Base-by-base conservation (phyloP, 2,888 invertebrate species). In the Leptinotarsa tumamoca region DNA sequence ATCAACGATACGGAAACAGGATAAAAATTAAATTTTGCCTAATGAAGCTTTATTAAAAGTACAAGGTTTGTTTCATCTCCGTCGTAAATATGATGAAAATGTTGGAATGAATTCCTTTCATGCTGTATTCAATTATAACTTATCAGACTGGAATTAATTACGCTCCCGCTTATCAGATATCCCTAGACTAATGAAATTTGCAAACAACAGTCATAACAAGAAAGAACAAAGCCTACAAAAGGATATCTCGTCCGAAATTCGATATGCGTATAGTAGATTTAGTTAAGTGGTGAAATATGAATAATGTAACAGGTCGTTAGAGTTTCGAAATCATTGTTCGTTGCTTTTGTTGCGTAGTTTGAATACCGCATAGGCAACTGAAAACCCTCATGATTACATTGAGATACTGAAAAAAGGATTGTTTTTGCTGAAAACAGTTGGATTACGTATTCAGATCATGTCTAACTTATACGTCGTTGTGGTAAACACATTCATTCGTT, bases 241-340 rank as follows among this genome's bases (percentile, higher is more conserved):
- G 80, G 82, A 82, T 83, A 82, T 82, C 80, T 83, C 80, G 81
- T 79, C 81, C 80, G 70, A 79, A 80, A 83, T 81, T 79, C 83
- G 81, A 81, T 82, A 82, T 82, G 83, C 83, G 83, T 82, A 78
- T 79, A 83, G 82, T 83, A 82, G 84, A 84, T 85, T 84, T 83
- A 82, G 84, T 84, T 84, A 85, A 85, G 85, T 84, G 83, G 82
- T 82, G 79, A 79, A 83, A 83, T 84, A 85, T 84, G 85, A 85
- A 85, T 85, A 85, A 85, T 85, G 85, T 84, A 85, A 84, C 82
- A 85, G 84, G 84, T 85, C 84, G 84, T 85, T 85, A 84, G 84
- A 83, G 84, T 81, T 84, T 77, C 80, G 79, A 78, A 83, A 83
- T 83, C 83, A 84, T 83, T 84, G 83, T 83, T 79, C 78, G 77